Evolutionary conservation across 1,140 invertebrate genomes (phyloP), one percentile per base, ranked within the genome.

Genomic region (Bilobella aurantiaca): DNA sequence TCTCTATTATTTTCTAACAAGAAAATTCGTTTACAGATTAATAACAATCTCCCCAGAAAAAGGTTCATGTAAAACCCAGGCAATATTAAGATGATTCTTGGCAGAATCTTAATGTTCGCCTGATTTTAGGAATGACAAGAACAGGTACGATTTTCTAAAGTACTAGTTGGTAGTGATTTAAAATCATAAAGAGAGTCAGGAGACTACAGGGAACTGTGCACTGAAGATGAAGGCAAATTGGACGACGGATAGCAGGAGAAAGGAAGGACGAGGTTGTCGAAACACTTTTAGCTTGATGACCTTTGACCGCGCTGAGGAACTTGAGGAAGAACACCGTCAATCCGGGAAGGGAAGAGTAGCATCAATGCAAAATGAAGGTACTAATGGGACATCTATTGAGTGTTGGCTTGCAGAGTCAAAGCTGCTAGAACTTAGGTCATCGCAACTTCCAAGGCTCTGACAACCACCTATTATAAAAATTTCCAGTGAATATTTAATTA

Each of bases 401-500:
- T 86, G 85, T 49, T 87, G 82, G 72, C 87, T 89, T 1, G 86
- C 84, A 2, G 87, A 89, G 74, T 87, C 89, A 70, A 90, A 87
- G 74, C 87, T 89, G 74, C 87, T 89, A 5, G 87, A 85, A 74
- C 87, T 90, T 46, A 89, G 74, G 73, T 89, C 87, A 71, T 89
- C 88, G 31, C 84, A 85, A 69, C 80, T 82, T n/a, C 79, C 79
- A 57, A 80, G 77, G 5, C 81, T 82, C 56, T 83, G 81, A 74
- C 80, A 80, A 2, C 81, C 81, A 73, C 82, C 82, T 83, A 75
- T 23, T 21, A 25, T 8, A 53, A 56, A 67, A 32, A 56, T 37
- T 53, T 37, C 2, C 8, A 3, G 28, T n/a, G n/a, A n/a, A n/a
- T n/a, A n/a, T n/a, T n/a, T n/a, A n/a, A n/a, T n/a, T n/a, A n/a